Percentiles rank a stretch among this genome's conserved stretches.
phyloP scores from a whole-genome alignment of 2,797 vertebrate genomes.

The Craterocephalus amniculus region DNA sequence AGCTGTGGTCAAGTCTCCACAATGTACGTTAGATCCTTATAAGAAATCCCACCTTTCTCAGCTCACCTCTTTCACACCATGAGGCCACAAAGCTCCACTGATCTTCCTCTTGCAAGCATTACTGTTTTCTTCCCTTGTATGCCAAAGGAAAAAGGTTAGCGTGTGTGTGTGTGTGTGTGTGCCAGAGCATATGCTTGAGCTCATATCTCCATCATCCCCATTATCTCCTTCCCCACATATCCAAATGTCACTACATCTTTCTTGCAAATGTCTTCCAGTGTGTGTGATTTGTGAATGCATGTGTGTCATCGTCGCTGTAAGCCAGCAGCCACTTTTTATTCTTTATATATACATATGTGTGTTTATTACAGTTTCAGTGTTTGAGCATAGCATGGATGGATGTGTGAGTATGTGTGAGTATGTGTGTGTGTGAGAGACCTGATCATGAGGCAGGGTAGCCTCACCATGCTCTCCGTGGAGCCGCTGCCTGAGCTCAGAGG shows the following conservation, averaged over 20 bases:
- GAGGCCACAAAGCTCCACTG: slow-evolving; percentile 77
- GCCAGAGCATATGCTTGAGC: slow-evolving; percentile 64
- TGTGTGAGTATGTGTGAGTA: slow-evolving; percentile 12
- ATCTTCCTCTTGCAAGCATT: slow-evolving; percentile 73
- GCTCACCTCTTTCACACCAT: slow-evolving; percentile 74
- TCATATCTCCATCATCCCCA: slow-evolving; percentile 78
- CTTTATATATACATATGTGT: slow-evolving; percentile 1
- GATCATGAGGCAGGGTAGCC: slow-evolving; percentile 52
- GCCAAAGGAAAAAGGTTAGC: slow-evolving; percentile 78
- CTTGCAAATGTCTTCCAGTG: slow-evolving; percentile 75
- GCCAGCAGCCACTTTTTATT: slow-evolving; percentile 8
- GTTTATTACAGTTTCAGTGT: slow-evolving; percentile 24
- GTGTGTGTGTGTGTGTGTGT: slow-evolving; percentile 56
- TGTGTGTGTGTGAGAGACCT: slow-evolving; percentile 28
- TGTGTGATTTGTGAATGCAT: slow-evolving; percentile 54
- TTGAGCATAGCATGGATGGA: slow-evolving; percentile 5
- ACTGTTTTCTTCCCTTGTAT: slow-evolving; percentile 73
- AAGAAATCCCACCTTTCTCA: slow-evolving; percentile 59
- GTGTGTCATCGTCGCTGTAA: slow-evolving; percentile 40
- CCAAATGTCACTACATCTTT: slow-evolving; percentile 80
- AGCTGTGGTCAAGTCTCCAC: slow-evolving; percentile 57
- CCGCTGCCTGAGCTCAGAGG: slow-evolving; percentile 77
- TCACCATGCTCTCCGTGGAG: slow-evolving; percentile 61
- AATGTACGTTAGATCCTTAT: slow-evolving; percentile 53
- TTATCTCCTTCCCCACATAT: slow-evolving; percentile 77